phyloP scores from a whole-genome alignment of 1,140 invertebrate species.

The Coenobita brevimanus region DNA sequence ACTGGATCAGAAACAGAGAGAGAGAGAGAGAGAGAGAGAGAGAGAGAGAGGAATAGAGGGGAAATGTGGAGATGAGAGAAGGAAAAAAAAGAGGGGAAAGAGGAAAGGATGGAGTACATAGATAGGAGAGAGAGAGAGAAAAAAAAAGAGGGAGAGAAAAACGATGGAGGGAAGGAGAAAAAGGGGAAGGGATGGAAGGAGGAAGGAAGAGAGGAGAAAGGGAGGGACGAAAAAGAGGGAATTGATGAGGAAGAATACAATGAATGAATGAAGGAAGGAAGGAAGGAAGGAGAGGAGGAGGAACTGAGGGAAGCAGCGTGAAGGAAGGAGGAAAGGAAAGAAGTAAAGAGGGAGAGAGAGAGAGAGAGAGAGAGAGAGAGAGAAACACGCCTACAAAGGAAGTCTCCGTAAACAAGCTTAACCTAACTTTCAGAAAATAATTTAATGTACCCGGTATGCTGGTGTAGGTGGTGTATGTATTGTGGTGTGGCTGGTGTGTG shows the following conservation, averaged over 20 bases:
- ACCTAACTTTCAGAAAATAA: too few relatives aligned
- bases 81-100: constrained; percentile 2
- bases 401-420: too few relatives aligned
- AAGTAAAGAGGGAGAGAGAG: neutral
- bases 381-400: too few relatives aligned
- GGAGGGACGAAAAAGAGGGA: neutral
- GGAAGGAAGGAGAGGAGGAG: neutral
- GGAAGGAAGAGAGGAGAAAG: constrained; percentile 16
- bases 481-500: too few relatives aligned
- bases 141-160: constrained; percentile 26
- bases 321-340: neutral
- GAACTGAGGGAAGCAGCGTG: neutral
- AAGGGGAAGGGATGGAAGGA: neutral
- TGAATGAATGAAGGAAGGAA: neutral
- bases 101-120: neutral
- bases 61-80: neutral
- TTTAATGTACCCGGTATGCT: too few relatives aligned
- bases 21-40: too few relatives aligned
- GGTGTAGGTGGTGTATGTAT: too few relatives aligned
- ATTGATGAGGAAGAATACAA: neutral
- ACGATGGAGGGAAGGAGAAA: too few relatives aligned
- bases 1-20: too few relatives aligned
- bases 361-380: neutral
- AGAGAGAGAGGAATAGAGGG: too few relatives aligned
- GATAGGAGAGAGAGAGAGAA: neutral